Percentiles rank a stretch among this genome's conserved stretches.
phyloP scores from a whole-genome alignment of 1,140 invertebrate species.

The Melanaphis sacchari region DNA sequence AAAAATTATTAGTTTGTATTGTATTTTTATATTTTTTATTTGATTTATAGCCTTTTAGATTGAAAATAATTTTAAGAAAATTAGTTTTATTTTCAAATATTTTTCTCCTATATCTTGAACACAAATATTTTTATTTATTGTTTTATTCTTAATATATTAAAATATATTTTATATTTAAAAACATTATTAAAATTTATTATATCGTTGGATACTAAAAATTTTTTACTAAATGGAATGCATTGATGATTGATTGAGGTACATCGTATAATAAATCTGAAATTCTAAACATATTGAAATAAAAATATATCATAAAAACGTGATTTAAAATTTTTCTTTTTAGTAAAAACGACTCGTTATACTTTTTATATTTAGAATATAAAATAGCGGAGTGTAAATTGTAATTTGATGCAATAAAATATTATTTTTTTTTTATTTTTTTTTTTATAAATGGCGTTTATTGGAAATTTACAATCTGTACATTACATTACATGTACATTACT shows the following conservation, averaged over 20 bases:
- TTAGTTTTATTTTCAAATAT: too few species aligned
- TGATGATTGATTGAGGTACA: not conserved
- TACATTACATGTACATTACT: too few species aligned
- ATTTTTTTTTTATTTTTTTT: too few species aligned
- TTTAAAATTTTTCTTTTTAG: not conserved
- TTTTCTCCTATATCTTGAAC: too few species aligned
- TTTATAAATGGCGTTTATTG: too few species aligned
- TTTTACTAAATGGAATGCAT: not conserved
- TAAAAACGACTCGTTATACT: not conserved
- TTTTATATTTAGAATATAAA: not conserved
- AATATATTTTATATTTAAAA: not conserved
- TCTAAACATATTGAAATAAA: not conserved
- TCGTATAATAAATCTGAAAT: not conserved
- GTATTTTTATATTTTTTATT: too few species aligned
- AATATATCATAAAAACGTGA: not conserved
- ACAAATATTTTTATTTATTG: too few species aligned
- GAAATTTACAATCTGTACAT: too few species aligned
- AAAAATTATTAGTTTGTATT: too few species aligned
- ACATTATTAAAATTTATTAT: not conserved
- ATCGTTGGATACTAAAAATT: not conserved
- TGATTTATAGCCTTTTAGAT: too few species aligned
- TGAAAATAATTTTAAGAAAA: too few species aligned
- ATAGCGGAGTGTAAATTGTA: not conserved
- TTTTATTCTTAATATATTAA: not conserved
- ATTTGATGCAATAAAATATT: not conserved